Conservation (phyloP, 2,113 vertebrate genomes). For the Nannobrachium achirus region DNA sequence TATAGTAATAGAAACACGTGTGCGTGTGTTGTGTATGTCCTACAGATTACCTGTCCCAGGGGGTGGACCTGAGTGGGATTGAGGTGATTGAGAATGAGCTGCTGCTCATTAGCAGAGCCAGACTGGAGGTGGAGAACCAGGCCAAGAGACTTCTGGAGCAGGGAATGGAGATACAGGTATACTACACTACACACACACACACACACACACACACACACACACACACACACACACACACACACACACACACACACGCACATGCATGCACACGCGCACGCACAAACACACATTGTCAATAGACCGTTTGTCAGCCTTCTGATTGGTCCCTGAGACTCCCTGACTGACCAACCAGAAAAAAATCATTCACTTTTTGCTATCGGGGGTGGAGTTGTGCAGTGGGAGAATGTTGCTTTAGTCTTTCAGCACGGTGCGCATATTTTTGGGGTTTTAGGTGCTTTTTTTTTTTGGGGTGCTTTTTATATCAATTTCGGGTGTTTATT, state of each 20-base stretch:
- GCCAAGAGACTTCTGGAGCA: slow-evolving; percentile 95
- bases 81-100: slow-evolving; percentile 96
- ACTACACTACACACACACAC: slow-evolving; percentile 19
- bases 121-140: slow-evolving; percentile 97
- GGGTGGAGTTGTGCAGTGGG: too few relatives aligned
- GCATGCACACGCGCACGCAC: background rate
- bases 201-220: slow-evolving; percentile 14
- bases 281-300: background rate
- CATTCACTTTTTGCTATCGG: too few relatives aligned
- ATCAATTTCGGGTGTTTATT: too few relatives aligned
- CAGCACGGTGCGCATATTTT: too few relatives aligned
- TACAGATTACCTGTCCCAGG: slow-evolving; percentile 96
- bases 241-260: background rate
- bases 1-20: too few relatives aligned
- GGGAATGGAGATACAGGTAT: slow-evolving; percentile 97
- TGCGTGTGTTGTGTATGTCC: slow-evolving; percentile 45
- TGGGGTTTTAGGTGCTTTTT: too few relatives aligned
- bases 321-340: too few relatives aligned
- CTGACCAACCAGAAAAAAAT: too few relatives aligned
- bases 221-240: background rate
- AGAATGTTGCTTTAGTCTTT: too few relatives aligned
- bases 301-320: too few relatives aligned
- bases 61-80: slow-evolving; percentile 94
- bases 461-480: too few relatives aligned
- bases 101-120: slow-evolving; percentile 93